Conservation (phyloP, 2,113 vertebrate genomes). For the Chrysemys picta region DNA sequence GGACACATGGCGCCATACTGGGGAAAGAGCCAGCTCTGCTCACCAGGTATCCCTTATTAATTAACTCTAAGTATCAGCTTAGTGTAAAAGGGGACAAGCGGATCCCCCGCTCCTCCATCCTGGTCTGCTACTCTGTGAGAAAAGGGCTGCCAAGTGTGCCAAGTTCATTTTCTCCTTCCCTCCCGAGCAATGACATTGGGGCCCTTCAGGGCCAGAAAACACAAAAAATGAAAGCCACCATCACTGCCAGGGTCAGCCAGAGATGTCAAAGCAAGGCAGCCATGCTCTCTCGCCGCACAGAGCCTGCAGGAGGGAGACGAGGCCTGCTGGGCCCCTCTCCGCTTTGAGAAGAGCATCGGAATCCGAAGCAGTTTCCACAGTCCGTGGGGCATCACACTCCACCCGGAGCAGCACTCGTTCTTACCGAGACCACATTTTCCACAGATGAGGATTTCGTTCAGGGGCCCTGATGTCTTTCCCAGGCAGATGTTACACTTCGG, state of each 20-base stretch:
- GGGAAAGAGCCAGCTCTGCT: background rate
- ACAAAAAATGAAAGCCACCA: background rate
- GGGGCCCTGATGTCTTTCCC: conserved; percentile 79
- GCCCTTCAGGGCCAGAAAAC: background rate
- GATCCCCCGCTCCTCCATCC: background rate
- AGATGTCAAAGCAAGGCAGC: background rate
- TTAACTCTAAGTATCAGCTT: background rate
- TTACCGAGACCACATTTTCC: conserved; percentile 96
- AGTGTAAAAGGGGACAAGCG: background rate
- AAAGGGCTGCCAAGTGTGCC: background rate
- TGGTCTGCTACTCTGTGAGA: background rate
- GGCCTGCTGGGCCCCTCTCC: background rate
- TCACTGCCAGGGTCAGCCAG: background rate
- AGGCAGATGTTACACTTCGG: conserved; percentile 91
- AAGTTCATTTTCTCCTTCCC: background rate
- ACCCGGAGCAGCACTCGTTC: conserved; percentile 23
- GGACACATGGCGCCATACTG: background rate
- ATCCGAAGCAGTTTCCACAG: background rate
- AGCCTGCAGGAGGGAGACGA: background rate
- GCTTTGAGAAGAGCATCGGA: too few relatives aligned
- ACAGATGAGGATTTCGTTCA: conserved; percentile 93
- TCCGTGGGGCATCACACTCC: background rate
- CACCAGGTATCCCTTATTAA: background rate
- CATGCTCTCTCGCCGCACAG: background rate
- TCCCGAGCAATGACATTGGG: background rate